Evolutionary conservation across 2,113 vertebrate species (phyloP).

Genomic region (Semicossyphus pulcher): DNA sequence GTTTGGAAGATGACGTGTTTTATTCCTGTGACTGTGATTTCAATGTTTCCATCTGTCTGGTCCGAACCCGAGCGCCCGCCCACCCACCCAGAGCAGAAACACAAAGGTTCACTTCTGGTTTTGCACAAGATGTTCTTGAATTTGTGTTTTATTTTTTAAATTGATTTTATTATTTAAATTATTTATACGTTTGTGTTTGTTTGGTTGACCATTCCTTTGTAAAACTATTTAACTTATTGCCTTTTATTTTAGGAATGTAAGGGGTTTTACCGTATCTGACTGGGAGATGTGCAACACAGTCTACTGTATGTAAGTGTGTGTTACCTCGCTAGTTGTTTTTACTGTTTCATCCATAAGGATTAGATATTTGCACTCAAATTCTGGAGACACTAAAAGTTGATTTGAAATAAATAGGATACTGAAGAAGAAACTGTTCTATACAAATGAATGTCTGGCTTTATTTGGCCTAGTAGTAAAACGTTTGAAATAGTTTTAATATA

Average conservation of each 20-base stretch:
- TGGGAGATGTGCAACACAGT: conserved; percentile 84
- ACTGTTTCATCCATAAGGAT: conserved; percentile 79
- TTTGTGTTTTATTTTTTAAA: conserved; percentile 32
- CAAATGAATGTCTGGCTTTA: conserved; percentile 96
- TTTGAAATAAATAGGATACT: conserved; percentile 81
- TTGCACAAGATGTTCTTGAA: conserved; percentile 83
- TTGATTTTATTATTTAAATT: conserved; percentile 70
- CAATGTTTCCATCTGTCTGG: conserved; percentile 74
- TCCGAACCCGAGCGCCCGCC: conserved; percentile 54
- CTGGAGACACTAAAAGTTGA: conserved; percentile 82
- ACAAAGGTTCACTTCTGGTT: conserved; percentile 80
- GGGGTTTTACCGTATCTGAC: conserved; percentile 84
- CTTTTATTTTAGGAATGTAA: conserved; percentile 92
- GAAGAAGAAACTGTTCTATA: conserved; percentile 86
- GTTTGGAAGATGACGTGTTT: conserved; percentile 73
- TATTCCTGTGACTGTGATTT: conserved; percentile 76
- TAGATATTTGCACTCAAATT: conserved; percentile 85
- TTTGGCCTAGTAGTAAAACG: conserved; percentile 91
- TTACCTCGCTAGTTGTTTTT: conserved; percentile 80
- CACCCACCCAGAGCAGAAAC: conserved; percentile 75
- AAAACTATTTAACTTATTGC: conserved; percentile 86
- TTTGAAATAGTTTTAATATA: conserved; percentile 90
- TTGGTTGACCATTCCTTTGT: conserved; percentile 78
- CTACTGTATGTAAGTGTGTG: conserved; percentile 71
- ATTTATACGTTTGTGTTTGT: conserved; percentile 79